Conservation (phyloP, 2,888 invertebrate genomes). For the Parnassius glacialis region DNA sequence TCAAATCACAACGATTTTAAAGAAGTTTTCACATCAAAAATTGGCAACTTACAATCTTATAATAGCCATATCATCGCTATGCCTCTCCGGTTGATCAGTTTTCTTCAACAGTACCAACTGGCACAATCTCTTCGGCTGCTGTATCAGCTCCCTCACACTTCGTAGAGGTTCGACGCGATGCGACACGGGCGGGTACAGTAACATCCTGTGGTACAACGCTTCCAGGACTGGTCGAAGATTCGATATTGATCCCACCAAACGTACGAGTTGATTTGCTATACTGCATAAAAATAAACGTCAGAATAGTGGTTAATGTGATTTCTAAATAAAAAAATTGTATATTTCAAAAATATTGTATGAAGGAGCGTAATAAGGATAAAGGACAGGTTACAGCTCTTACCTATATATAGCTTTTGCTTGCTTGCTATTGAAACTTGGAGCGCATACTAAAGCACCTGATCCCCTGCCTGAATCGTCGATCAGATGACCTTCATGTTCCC, state of each 20-base stretch:
- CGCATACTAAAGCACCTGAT: constrained; percentile 85
- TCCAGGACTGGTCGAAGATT: constrained; percentile 95
- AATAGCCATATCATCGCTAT: constrained; percentile 89
- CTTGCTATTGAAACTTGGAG: constrained; percentile 89
- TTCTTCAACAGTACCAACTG: constrained; percentile 87
- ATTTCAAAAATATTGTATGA: too few species aligned
- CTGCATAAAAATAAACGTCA: constrained; percentile 62
- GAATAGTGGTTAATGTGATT: background rate
- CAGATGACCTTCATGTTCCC: constrained; percentile 74
- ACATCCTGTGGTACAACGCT: constrained; percentile 95
- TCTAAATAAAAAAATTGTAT: too few species aligned
- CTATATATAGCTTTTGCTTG: constrained; percentile 95
- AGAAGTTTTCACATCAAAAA: too few species aligned
- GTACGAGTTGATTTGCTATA: constrained; percentile 93
- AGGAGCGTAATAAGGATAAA: too few species aligned
- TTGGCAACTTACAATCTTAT: constrained; percentile 85
- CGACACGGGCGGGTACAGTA: constrained; percentile 91
- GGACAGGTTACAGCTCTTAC: constrained; percentile 56
- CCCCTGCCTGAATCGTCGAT: constrained; percentile 83
- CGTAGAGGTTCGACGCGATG: constrained; percentile 92
- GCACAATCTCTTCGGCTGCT: constrained; percentile 89
- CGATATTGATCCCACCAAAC: constrained; percentile 92
- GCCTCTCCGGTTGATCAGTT: constrained; percentile 75
- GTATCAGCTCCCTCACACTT: constrained; percentile 89
- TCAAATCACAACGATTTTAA: too few species aligned